Conservation (phyloP, 1,140 invertebrate species). For the Procambarus clarkii region DNA sequence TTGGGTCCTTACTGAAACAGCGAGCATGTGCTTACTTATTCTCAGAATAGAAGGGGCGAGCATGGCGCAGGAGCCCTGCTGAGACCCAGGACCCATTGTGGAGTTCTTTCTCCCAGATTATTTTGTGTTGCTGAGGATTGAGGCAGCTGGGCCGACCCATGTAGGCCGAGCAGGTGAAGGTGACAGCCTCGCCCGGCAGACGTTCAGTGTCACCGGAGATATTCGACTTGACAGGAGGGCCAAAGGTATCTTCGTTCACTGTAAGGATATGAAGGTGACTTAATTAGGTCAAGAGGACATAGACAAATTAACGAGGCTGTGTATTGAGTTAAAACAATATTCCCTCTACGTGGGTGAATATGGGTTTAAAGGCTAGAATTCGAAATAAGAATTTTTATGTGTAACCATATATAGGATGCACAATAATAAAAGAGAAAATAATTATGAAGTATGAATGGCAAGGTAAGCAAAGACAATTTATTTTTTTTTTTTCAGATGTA, state of each 20-base stretch:
- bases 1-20: neutral
- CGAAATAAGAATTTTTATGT: too few species aligned
- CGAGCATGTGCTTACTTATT: neutral
- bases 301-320: too few species aligned
- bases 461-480: too few species aligned
- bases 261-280: neutral
- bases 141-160: neutral
- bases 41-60: neutral
- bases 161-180: slow-evolving; percentile 26
- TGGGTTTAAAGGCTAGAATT: too few species aligned
- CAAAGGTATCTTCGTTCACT: slow-evolving; percentile 10
- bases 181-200: neutral
- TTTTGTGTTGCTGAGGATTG: neutral
- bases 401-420: too few species aligned
- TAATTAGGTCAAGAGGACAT: neutral
- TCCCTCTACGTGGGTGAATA: too few species aligned
- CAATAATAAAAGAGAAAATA: too few species aligned
- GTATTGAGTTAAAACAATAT: too few species aligned
- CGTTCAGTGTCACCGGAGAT: neutral
- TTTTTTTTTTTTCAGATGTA: too few species aligned
- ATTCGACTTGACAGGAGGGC: neutral
- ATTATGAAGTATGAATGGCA: too few species aligned
- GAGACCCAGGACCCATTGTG: slow-evolving; percentile 7
- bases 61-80: neutral
- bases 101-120: slow-evolving; percentile 2